phyloP scores from a whole-genome alignment of 1,140 invertebrate species.

The Eupristina koningsbergeri region DNA sequence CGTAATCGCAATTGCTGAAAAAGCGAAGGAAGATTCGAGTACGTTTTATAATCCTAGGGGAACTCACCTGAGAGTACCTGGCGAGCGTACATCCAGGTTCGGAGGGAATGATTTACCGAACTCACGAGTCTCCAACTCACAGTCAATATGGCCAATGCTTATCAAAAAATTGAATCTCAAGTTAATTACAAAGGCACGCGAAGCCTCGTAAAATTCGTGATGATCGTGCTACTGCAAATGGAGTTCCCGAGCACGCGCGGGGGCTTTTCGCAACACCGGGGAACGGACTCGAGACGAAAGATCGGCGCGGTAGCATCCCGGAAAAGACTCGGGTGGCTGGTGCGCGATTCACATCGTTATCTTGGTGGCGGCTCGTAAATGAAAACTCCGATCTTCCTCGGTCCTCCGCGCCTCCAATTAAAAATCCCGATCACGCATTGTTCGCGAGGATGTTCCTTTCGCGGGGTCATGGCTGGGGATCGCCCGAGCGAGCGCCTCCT shows the following conservation, averaged over 20 bases:
- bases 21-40: too few relatives aligned
- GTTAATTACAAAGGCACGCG: neutral
- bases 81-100: too few relatives aligned
- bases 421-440: constrained; percentile 61
- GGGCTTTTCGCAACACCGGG: neutral
- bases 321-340: neutral
- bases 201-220: neutral
- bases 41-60: too few relatives aligned
- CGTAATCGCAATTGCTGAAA: too few relatives aligned
- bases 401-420: constrained; percentile 56
- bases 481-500: too few relatives aligned
- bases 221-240: neutral
- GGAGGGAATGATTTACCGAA: too few relatives aligned
- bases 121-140: neutral
- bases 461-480: neutral
- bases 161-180: constrained; percentile 24
- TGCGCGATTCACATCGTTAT: constrained; percentile 52
- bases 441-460: constrained; percentile 64
- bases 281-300: neutral
- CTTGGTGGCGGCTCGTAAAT: constrained; percentile 7
- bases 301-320: neutral
- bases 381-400: neutral
- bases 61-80: too few relatives aligned
- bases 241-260: neutral
- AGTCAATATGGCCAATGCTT: neutral